Conservation (phyloP, 2,113 vertebrate genomes). For the Centrocercus urophasianus region DNA sequence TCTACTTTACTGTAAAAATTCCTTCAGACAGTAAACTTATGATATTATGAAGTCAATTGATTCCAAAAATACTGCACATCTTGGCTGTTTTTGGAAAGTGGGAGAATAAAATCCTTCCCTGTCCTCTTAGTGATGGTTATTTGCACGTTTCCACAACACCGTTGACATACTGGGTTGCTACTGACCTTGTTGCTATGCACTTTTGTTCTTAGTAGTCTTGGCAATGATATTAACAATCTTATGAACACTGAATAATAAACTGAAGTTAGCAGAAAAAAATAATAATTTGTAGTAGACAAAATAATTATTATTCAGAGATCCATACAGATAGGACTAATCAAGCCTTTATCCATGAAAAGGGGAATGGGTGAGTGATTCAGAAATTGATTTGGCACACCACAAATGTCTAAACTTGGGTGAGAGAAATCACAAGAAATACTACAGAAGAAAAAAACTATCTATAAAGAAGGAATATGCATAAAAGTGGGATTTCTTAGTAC, state of each 20-base stretch:
- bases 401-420: neutral
- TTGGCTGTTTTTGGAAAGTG: neutral
- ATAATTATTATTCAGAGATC: neutral
- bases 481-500: neutral
- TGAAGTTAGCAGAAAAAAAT: neutral
- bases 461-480: neutral
- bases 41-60: neutral
- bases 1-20: neutral
- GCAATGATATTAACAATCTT: neutral
- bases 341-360: neutral
- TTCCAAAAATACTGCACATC: neutral
- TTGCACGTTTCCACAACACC: neutral
- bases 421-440: neutral
- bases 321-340: neutral
- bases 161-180: neutral
- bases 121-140: neutral
- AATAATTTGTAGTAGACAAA: neutral
- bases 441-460: neutral
- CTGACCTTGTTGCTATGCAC: neutral
- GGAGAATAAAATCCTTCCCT: neutral
- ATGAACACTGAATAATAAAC: neutral
- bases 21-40: neutral
- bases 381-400: accelerated
- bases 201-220: neutral
- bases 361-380: neutral